Percentiles rank a stretch among this genome's conserved stretches.
These are phyloP conservation scores for Solenopsis fugax DNA, from an alignment of 1,140 invertebrate genomes.

Conservation along the genomic window DNA sequence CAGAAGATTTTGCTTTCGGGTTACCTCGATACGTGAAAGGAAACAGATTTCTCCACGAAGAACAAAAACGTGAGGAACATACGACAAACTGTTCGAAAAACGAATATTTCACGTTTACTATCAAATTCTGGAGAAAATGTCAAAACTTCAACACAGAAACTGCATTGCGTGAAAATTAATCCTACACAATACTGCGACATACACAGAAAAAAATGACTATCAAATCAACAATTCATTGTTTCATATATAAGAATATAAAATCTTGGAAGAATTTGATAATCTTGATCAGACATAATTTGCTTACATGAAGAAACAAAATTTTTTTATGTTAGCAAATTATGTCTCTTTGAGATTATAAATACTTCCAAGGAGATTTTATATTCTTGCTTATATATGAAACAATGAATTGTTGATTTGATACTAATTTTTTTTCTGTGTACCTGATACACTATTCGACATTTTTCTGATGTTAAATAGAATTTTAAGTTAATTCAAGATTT, in stretches of 20 bases:
- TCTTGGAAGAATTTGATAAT: too few relatives aligned
- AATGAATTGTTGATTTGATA: too few relatives aligned
- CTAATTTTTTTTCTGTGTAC: too few relatives aligned
- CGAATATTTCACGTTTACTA: background rate
- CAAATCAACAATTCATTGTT: too few relatives aligned
- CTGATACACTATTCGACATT: background rate
- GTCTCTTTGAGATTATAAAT: too few relatives aligned
- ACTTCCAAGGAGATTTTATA: too few relatives aligned
- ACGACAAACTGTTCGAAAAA: background rate
- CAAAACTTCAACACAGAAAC: background rate
- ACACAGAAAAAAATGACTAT: too few relatives aligned
- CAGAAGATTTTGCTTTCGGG: slow-evolving; percentile 1
- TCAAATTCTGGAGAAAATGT: background rate
- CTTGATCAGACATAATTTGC: too few relatives aligned
- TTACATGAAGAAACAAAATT: too few relatives aligned
- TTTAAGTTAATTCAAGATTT: background rate
- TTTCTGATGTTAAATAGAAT: background rate
- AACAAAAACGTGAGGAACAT: background rate
- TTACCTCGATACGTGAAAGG: slow-evolving; percentile 11
- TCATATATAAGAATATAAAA: too few relatives aligned
- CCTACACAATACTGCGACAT: background rate
- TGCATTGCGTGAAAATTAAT: background rate
- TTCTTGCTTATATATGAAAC: too few relatives aligned
- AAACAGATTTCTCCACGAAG: slow-evolving; percentile 24
- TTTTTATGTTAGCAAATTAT: too few relatives aligned